Evolutionary conservation across 2,113 vertebrate species (phyloP).

Genomic region (Urocolius indicus): DNA sequence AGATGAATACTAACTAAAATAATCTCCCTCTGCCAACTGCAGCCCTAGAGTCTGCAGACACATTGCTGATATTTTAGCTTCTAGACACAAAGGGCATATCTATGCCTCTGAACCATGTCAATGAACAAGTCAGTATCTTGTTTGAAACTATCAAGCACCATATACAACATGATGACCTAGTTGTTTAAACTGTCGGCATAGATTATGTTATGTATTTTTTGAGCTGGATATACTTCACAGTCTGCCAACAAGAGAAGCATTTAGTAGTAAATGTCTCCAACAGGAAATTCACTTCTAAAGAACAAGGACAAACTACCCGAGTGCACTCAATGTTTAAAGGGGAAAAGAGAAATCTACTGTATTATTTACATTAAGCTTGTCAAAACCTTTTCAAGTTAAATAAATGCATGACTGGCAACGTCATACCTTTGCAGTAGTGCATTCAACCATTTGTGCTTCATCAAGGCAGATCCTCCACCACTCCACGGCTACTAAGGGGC

Average conservation of each 20-base stretch:
- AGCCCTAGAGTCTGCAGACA: background rate
- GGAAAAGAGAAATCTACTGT: background rate
- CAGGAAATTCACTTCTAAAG: constrained; percentile 21
- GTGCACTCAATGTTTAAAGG: background rate
- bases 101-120: constrained; percentile 7
- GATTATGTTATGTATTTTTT: constrained; percentile 36
- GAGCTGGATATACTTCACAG: background rate
- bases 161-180: constrained; percentile 20
- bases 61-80: constrained; percentile 14
- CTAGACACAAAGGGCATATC: constrained; percentile 6
- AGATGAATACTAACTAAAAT: background rate
- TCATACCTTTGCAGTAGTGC: constrained; percentile 92
- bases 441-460: constrained; percentile 98
- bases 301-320: background rate
- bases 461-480: constrained; percentile 99
- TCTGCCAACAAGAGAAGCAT: background rate
- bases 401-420: background rate
- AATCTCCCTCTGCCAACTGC: background rate
- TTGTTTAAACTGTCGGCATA: constrained; percentile 34
- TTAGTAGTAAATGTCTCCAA: background rate
- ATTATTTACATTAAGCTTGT: background rate
- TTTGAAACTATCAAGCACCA: constrained; percentile 11
- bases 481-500: constrained; percentile 95
- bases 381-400: background rate
- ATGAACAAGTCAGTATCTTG: background rate